Percentiles rank a stretch among this genome's conserved stretches.
phyloP scores from a whole-genome alignment of 2,797 vertebrate species.

The Sebastes minor region DNA sequence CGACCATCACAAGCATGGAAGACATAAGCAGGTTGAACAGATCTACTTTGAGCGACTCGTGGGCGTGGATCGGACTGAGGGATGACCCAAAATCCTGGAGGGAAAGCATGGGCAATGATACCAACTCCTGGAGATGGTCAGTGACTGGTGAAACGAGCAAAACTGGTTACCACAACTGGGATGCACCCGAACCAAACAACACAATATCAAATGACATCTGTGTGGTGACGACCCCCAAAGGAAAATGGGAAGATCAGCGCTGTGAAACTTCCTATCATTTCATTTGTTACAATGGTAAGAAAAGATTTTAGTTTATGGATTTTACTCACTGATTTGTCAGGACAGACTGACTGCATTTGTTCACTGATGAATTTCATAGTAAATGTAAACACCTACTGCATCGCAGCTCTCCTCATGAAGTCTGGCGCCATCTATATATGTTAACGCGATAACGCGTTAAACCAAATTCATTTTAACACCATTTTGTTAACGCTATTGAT shows the following conservation, averaged over 20 bases:
- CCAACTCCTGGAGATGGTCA: conserved; percentile 7
- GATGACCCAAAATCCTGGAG: not conserved
- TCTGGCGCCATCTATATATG: no score
- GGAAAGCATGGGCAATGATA: not conserved
- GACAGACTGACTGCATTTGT: not conserved
- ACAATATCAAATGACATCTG: rapidly evolving
- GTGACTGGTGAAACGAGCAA: not conserved
- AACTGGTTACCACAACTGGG: not conserved
- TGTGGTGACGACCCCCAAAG: not conserved
- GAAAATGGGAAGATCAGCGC: rapidly evolving
- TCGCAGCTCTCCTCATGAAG: not conserved
- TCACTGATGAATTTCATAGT: not conserved
- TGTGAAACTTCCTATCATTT: not conserved
- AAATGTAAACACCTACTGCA: not conserved
- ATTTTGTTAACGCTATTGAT: no score
- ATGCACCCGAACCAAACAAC: not conserved
- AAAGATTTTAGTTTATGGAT: not conserved
- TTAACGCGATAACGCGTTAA: no score
- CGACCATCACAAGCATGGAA: not conserved
- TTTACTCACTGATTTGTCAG: not conserved
- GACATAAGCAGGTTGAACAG: not conserved
- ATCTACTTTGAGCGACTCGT: rapidly evolving
- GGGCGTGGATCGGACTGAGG: not conserved
- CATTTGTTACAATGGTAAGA: not conserved
- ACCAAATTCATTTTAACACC: rapidly evolving